Evolutionary conservation across 2,888 invertebrate species (phyloP).

Genomic region (Chironomus riparius): DNA sequence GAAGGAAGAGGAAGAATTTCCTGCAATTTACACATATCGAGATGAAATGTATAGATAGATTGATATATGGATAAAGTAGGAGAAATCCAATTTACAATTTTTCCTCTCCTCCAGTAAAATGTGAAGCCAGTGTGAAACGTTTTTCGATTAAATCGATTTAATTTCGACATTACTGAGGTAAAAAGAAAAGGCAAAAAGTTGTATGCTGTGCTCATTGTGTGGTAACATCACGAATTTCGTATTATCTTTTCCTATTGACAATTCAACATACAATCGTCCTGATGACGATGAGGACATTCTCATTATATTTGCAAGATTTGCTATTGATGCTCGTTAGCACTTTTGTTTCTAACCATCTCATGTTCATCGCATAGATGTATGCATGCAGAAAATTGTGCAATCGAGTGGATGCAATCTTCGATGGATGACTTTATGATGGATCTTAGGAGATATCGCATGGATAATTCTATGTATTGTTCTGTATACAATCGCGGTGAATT

Average conservation of each 20-base stretch:
- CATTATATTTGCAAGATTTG: not conserved
- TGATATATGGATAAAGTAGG: not conserved
- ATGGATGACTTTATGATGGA: too few species aligned
- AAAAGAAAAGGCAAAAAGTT: not conserved
- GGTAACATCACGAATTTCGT: not conserved
- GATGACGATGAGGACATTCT: not conserved
- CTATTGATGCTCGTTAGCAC: not conserved
- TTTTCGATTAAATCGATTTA: conserved; percentile 6
- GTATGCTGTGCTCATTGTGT: not conserved
- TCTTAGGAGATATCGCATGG: too few species aligned
- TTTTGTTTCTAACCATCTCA: not conserved
- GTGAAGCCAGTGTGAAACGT: conserved; percentile 8
- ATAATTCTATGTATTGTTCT: too few species aligned
- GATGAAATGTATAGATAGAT: not conserved
- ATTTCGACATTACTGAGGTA: not conserved
- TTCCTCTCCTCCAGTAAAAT: not conserved
- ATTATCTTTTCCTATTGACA: not conserved
- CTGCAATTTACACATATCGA: not conserved
- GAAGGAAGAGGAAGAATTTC: not conserved
- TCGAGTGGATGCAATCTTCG: too few species aligned
- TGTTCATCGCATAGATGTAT: too few species aligned
- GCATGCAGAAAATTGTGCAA: too few species aligned
- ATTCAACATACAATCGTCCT: not conserved
- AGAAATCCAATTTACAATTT: conserved; percentile 1
- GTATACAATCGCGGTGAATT: too few species aligned